A percentile compares a stretch with the other conserved stretches of the same genome.
These are phyloP conservation scores for Heliconius cydno DNA, from an alignment of 2,888 invertebrate genomes.

Conservation along the genomic window DNA sequence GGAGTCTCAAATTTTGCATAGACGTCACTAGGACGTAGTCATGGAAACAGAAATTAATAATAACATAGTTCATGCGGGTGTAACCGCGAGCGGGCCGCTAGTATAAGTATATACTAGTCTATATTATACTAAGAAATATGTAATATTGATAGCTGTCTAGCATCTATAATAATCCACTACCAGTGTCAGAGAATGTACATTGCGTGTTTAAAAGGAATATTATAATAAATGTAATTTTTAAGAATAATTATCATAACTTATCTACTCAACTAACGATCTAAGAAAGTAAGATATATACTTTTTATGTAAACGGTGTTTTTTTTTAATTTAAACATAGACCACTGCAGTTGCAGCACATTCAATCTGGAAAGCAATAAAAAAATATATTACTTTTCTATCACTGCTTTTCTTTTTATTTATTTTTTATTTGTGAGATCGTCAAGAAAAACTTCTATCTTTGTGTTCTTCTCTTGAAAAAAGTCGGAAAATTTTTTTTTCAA, in stretches of 20 bases:
- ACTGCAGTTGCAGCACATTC: not conserved
- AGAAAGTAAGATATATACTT: not conserved
- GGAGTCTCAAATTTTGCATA: too few species aligned
- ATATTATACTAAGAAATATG: not conserved
- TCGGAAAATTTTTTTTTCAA: too few species aligned
- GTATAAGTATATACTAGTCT: too few species aligned
- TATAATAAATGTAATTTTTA: not conserved
- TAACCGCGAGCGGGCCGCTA: too few species aligned
- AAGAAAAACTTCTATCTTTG: too few species aligned
- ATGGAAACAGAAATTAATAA: too few species aligned
- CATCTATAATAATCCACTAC: not conserved
- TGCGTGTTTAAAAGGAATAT: conserved; percentile 10
- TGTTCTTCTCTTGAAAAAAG: too few species aligned
- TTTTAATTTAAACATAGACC: not conserved
- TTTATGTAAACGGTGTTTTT: not conserved
- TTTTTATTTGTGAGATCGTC: too few species aligned
- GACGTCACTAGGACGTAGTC: too few species aligned
- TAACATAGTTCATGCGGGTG: too few species aligned
- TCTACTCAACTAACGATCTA: not conserved
- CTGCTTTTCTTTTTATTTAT: too few species aligned
- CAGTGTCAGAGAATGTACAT: conserved; percentile 1
- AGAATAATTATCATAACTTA: conserved; percentile 6
- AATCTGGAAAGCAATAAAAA: not conserved
- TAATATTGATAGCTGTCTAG: not conserved
- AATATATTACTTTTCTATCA: not conserved